Conservation (phyloP, 2,797 vertebrate species). For the Limnodromus scolopaceus region DNA sequence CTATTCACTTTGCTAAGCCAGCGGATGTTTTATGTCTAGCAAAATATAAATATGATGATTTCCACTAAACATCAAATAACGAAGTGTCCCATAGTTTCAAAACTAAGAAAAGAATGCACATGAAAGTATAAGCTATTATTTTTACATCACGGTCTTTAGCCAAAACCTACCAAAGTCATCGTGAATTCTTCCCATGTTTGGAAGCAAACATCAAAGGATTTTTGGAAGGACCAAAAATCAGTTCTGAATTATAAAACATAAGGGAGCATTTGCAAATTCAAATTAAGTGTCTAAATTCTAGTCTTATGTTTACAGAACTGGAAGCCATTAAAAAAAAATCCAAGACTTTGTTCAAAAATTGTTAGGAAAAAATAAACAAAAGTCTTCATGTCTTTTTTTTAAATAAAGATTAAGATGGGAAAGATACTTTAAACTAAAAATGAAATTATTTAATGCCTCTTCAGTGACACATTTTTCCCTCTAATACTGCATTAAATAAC, state of each 20-base stretch:
- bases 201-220: background rate
- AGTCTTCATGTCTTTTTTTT: background rate
- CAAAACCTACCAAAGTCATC: background rate
- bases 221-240: background rate
- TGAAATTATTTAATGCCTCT: background rate
- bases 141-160: background rate
- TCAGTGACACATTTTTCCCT: background rate
- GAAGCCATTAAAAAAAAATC: background rate
- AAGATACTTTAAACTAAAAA: background rate
- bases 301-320: background rate
- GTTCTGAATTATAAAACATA: background rate
- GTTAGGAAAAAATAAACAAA: background rate
- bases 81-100: background rate
- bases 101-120: background rate
- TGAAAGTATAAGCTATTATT: background rate
- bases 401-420: background rate
- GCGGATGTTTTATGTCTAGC: background rate
- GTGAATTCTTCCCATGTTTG: background rate
- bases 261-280: background rate
- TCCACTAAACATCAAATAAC: background rate
- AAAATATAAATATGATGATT: background rate
- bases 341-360: background rate
- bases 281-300: background rate
- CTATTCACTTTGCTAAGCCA: background rate
- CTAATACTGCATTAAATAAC: background rate